These are phyloP conservation scores for Chirona hameri DNA, from an alignment of 2,888 invertebrate species.

Conservation along the genomic window DNA sequence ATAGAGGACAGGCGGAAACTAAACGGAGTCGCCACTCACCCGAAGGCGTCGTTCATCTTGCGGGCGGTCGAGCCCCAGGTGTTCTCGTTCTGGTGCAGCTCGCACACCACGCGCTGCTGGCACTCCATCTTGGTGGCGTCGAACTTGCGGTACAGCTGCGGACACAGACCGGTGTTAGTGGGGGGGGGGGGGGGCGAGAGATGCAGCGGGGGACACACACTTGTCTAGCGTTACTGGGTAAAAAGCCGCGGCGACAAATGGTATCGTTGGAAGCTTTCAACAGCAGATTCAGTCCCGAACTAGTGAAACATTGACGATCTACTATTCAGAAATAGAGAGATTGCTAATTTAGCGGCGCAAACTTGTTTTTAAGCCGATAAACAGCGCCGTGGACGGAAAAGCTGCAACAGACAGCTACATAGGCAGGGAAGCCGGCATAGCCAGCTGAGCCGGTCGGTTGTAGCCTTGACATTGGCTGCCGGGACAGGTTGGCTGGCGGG, in stretches of 20 bases:
- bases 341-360: no score
- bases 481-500: no score
- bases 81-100: conserved; percentile 41
- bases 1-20: background rate
- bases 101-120: conserved; percentile 43
- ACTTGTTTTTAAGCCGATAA: no score
- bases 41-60: conserved; percentile 41
- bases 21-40: conserved; percentile 34
- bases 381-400: no score
- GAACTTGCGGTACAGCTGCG: conserved; percentile 40
- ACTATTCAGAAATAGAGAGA: no score
- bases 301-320: no score
- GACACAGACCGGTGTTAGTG: background rate
- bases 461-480: background rate
- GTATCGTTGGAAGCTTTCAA: no score
- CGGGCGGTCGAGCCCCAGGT: conserved; percentile 40
- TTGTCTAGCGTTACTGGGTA: no score
- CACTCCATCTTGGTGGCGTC: conserved; percentile 42
- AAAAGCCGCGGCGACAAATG: no score
- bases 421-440: background rate
- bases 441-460: background rate
- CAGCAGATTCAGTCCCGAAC: no score
- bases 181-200: background rate
- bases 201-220: no score
- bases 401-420: no score